Evolutionary conservation across 2,113 vertebrate species (phyloP).

Genomic region (Misgurnus anguillicaudatus): DNA sequence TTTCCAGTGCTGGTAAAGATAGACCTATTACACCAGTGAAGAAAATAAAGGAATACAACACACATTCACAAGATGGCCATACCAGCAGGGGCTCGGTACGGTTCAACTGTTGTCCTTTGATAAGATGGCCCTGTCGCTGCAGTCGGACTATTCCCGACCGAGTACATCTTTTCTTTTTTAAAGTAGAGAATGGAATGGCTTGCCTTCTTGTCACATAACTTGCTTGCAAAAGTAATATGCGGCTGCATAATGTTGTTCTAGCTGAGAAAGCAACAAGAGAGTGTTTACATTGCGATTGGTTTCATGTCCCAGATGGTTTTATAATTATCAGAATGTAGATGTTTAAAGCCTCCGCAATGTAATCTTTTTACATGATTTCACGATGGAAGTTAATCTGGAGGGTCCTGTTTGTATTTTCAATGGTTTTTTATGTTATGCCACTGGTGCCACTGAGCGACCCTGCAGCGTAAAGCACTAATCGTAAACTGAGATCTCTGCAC

Average conservation of each 20-base stretch:
- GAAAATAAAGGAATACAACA: conserved; percentile 28
- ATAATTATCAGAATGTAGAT: conserved; percentile 20
- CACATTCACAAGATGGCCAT: conserved; percentile 21
- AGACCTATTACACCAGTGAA: conserved; percentile 12
- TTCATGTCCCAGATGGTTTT: conserved; percentile 25
- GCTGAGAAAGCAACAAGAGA: conserved; percentile 21
- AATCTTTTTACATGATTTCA: neutral
- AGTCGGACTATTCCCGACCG: conserved; percentile 15
- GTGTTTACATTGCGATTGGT: conserved; percentile 26
- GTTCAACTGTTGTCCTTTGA: conserved; percentile 19
- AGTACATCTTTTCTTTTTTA: neutral
- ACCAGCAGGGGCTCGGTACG: conserved; percentile 35
- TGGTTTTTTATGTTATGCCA: conserved; percentile 23
- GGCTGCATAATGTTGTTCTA: neutral
- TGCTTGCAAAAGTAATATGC: conserved; percentile 10
- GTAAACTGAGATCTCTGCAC: conserved; percentile 31
- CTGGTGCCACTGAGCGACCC: conserved; percentile 15
- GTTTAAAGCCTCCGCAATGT: conserved; percentile 6
- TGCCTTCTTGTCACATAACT: conserved; percentile 12
- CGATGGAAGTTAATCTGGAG: conserved; percentile 6
- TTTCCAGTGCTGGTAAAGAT: conserved; percentile 37
- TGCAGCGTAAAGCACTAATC: conserved; percentile 38
- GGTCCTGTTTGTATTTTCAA: conserved; percentile 32
- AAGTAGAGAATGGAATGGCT: conserved; percentile 2
- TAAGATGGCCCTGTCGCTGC: conserved; percentile 19